Base-by-base conservation (phyloP, 2,113 vertebrate species). In the Cromileptes altivelis region DNA sequence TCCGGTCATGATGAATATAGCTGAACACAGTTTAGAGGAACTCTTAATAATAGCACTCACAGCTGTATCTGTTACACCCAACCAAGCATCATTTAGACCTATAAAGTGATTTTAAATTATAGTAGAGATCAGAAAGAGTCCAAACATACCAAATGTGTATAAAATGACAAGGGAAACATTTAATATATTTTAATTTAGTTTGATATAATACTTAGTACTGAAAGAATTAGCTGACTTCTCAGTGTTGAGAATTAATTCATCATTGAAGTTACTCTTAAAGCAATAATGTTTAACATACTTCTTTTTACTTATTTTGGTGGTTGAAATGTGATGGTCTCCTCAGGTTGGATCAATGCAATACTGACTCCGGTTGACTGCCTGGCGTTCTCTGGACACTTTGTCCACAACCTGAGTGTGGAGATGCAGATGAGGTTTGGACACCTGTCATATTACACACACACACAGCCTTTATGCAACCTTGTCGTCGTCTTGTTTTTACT, bases 301-400 rank as follows among this genome's bases (percentile, higher is more conserved):
- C 8, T 30, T 30, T 30, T 30, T 30, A 30, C 30, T 55, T 58
- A 6, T 42, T 45, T 45, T 30, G 25, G 27, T 65, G 23, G 40
- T 65, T 65, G n/a, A 47, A 47, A 15, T 65, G n/a, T 25, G 25
- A n/a, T 40, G 3, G 19, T 53, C 18, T 23, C 55, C 68, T 6
- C 78, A 99, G 98, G 98, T 78, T 99, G 98, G 98, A 99, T 99
- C 91, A 99, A 99, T 75, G 98, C 97, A 94, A 97, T 98, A 37
- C 95, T 99, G 82, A 99, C 98, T 23, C 98, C 98, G 0, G 97
- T 99, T 58, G 98, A 99, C 95, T 99, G 97, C 87, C 93, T 99
- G 93, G 97, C 98, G 30, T 99, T 99, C 88, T 96, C 97, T 19
- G 98, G 98, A 85, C 98, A 99, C 94, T 99, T 99, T 60, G 96